Percentiles rank a stretch among this genome's conserved stretches.
These are phyloP conservation scores for Terrapene triunguis DNA, from an alignment of 2,113 vertebrate genomes.

Conservation along the genomic window DNA sequence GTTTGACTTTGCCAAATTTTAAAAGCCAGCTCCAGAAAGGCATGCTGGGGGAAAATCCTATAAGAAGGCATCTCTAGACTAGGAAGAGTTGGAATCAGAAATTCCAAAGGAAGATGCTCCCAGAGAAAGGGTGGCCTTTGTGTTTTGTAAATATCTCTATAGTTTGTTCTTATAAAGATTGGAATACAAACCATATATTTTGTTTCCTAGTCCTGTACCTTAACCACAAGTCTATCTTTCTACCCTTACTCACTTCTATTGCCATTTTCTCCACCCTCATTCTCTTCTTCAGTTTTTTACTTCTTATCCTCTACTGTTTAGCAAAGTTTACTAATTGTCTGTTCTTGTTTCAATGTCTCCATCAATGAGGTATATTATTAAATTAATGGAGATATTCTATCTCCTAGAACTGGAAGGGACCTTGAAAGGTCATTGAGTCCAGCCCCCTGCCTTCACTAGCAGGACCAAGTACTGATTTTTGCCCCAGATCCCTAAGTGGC, in stretches of 20 bases:
- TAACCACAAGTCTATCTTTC: background rate
- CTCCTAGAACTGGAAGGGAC: no score
- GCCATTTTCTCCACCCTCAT: background rate
- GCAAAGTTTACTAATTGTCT: background rate
- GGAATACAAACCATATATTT: background rate
- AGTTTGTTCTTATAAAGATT: rapidly evolving
- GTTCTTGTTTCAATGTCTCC: background rate
- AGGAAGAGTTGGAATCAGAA: background rate
- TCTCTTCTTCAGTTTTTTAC: background rate
- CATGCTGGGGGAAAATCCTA: background rate
- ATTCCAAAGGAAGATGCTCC: background rate
- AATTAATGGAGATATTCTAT: no score
- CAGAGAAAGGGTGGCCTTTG: background rate
- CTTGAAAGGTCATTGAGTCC: no score
- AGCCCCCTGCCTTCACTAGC: no score
- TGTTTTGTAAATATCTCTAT: background rate
- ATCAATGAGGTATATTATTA: background rate
- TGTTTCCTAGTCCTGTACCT: background rate
- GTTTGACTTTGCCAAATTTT: background rate
- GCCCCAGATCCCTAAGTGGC: no score
- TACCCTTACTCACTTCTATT: rapidly evolving
- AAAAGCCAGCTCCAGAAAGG: background rate
- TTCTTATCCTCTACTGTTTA: background rate
- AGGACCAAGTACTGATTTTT: no score
- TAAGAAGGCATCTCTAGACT: background rate